Base-by-base conservation (phyloP, 2,888 invertebrate species). In the Drosophila nr. medialis region DNA sequence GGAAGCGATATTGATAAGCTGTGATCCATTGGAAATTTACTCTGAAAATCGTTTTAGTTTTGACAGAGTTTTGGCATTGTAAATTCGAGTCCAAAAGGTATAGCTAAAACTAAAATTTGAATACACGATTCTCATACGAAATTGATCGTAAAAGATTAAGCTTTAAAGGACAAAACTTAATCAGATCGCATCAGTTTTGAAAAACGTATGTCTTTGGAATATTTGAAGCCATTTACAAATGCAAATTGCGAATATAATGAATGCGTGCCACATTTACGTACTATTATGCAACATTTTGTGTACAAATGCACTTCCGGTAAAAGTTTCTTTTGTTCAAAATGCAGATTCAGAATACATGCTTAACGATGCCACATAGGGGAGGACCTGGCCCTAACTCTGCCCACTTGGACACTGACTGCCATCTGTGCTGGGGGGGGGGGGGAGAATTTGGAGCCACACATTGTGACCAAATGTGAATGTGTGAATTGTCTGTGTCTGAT, bases 281-380 rank as follows among this genome's bases (percentile, higher is more conserved):
- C 21, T 59, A 49, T 71, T 66, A 77, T 80, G 80, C 75, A 77
- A 77, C 53, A 30, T 18, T 38, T 32, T 38, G 18, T 21, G 38
- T 42, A n/a, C 27, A 24, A 61, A 60, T 83, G 78, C 81, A 84
- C 72, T 81, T 84, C 83, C 83, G 86, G 72, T 78, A 64, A 72
- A 58, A 64, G 81, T 50, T 49, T n/a, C 45, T 34, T 34, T 48
- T 66, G 56, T 72, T 62, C 40, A 64, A 66, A 70, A 64, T 75
- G 66, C 64, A 72, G 56, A 55, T 51, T 51, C 56, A 64, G 45
- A 64, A 69, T 74, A 27, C 27, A 18, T 36, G 36, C 7, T 45
- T 40, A 58, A 38, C 38, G 49, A 29, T 61, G 42, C 13, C 38
- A 24, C 6, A 64, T 72, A 42, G 75, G 77, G 77, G 51, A 56